Evolutionary conservation across 2,888 invertebrate species (phyloP).

Genomic region (Eupithecia inturbata): DNA sequence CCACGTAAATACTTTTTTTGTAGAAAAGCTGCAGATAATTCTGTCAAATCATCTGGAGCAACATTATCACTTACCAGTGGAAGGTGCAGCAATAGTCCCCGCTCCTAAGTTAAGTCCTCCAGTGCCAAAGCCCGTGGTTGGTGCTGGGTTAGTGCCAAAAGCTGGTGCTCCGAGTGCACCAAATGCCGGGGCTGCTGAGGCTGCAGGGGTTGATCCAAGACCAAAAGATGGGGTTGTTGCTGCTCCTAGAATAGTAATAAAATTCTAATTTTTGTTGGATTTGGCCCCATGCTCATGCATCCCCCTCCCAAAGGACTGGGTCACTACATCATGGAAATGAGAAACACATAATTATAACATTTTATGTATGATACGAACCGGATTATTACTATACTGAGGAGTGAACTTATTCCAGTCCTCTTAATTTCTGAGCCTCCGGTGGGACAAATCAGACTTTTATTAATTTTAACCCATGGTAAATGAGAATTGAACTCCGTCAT

Average conservation of each 20-base stretch:
- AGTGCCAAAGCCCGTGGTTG: conserved; percentile 60
- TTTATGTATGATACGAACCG: neutral
- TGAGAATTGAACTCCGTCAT: neutral
- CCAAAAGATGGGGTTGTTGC: conserved; percentile 37
- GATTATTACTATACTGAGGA: no score
- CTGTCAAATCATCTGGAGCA: neutral
- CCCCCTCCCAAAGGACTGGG: neutral
- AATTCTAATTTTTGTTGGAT: neutral
- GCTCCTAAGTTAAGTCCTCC: conserved; percentile 72
- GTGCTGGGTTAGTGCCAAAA: conserved; percentile 58
- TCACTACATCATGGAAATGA: neutral
- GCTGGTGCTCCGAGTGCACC: conserved; percentile 51
- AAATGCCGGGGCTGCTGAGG: conserved; percentile 52
- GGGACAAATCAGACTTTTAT: neutral
- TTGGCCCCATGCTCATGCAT: neutral
- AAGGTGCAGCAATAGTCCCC: conserved; percentile 56
- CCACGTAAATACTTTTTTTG: neutral
- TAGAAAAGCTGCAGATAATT: neutral
- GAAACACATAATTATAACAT: neutral
- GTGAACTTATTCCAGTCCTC: no score
- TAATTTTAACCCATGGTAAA: no score
- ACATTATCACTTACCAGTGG: conserved; percentile 54
- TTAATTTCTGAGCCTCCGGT: no score
- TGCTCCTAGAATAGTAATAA: conserved; percentile 26
- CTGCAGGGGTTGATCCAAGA: conserved; percentile 42